Evolutionary conservation across 2,888 invertebrate genomes (phyloP), one percentile per base, ranked within the genome.

Genomic region (Liodrosophila aerea): DNA sequence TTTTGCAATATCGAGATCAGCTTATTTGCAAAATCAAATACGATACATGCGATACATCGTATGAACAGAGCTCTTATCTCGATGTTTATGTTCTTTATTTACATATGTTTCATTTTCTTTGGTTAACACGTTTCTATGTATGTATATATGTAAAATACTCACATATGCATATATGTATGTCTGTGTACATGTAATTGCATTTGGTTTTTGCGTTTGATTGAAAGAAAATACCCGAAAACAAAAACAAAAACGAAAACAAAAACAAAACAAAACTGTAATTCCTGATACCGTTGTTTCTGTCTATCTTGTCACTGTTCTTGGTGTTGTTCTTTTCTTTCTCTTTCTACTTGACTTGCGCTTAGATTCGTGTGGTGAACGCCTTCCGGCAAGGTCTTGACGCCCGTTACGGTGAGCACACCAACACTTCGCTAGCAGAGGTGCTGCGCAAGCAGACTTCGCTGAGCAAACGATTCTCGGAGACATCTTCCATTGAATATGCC

Each of bases 361-460:
- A 99, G 99, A 99, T 99, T 92, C 98, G 99, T 93, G 99, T 99
- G 93, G 98, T 99, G 92, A 99, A 99, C 93, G 99, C 99, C 93
- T 99, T 99, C 94, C 98, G 99, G 92, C 98, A 98, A 94, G 98
- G 98, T 92, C 94, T 98, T 92, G 98, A 98, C 92, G 94, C 97
- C 91, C 95, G 97, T 90, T 94, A 94, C 90, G 96, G 97, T 92
- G 96, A 96, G 92, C 95, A 95, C 92, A 95, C 95, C 91, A 96
- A 95, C 93, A 95, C 96, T 90, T 95, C 96, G 91, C 93, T 97
- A 90, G 97, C 96, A 71, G 97, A 97, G 92, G 96, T 96, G 91
- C 94, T 97, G 89, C 95, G 96, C 91, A 97, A 97, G 92, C 97
- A 97, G 93, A 94, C 96, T 89, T 96, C 96, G 91, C 93, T 97